Percentiles rank a stretch among this genome's conserved stretches.
Evolutionary conservation across 2,113 vertebrate genomes (phyloP).

Genomic region (Procavia capensis): DNA sequence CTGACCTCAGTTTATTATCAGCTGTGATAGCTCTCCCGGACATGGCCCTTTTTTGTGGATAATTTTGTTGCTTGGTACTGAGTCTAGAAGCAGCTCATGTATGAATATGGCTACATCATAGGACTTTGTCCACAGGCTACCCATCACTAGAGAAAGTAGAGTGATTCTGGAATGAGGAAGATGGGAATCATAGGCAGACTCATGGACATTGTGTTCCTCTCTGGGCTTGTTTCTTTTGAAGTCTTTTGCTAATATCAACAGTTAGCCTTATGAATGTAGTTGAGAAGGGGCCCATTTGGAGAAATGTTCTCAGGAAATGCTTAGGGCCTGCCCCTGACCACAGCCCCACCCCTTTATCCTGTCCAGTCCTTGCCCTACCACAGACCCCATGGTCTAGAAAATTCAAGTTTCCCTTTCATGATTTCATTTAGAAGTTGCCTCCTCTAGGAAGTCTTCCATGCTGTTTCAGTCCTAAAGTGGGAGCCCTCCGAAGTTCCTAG

Average conservation of each 20-base stretch:
- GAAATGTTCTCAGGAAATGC: background rate
- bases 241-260: background rate
- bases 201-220: background rate
- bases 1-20: background rate
- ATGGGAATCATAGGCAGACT: background rate
- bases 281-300: background rate
- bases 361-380: background rate
- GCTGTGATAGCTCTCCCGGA: background rate
- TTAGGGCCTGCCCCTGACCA: background rate
- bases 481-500: background rate
- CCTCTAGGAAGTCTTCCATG: background rate
- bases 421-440: background rate
- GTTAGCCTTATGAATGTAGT: background rate
- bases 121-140: background rate
- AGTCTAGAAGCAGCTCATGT: background rate
- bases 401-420: background rate
- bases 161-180: background rate
- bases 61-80: background rate
- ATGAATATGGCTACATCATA: background rate
- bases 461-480: background rate
- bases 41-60: background rate
- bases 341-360: background rate
- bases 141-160: background rate
- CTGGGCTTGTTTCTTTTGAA: background rate
- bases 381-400: background rate